phyloP scores from a whole-genome alignment of 2,113 vertebrate genomes.

The Pogona vitticeps region DNA sequence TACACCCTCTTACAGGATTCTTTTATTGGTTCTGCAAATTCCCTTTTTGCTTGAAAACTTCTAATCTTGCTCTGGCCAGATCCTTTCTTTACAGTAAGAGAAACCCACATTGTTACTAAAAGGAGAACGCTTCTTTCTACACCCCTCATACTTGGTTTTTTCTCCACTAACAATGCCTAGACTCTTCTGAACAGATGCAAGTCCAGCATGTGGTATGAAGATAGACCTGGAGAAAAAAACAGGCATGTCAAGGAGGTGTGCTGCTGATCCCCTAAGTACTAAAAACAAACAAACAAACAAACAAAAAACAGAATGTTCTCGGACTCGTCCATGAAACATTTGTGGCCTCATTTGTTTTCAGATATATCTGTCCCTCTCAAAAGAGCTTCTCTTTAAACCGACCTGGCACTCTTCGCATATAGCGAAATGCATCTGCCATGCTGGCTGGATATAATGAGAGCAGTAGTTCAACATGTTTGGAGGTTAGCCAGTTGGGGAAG shows the following conservation, averaged over 20 bases:
- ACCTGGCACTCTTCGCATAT: too few relatives aligned
- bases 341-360: not conserved
- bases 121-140: not conserved
- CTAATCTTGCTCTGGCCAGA: constrained; percentile 22
- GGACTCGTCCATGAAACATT: not conserved
- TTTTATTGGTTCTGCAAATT: constrained; percentile 2
- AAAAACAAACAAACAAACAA: too few relatives aligned
- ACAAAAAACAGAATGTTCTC: too few relatives aligned
- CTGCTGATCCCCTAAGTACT: too few relatives aligned
- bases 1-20: constrained; percentile 11
- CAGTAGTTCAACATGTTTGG: too few relatives aligned
- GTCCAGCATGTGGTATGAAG: not conserved
- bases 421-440: too few relatives aligned
- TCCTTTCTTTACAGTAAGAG: constrained; percentile 41
- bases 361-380: not conserved
- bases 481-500: too few relatives aligned
- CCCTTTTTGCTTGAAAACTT: constrained; percentile 21
- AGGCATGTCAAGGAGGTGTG: not conserved
- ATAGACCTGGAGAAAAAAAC: not conserved
- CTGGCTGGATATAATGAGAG: too few relatives aligned
- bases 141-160: not conserved
- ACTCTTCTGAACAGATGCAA: not conserved
- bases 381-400: not conserved
- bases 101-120: not conserved
- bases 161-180: not conserved